Evolutionary conservation across 2,797 vertebrate species (phyloP), one percentile per base, ranked within the genome.

Genomic region (Enteromius afrohamiltoni): DNA sequence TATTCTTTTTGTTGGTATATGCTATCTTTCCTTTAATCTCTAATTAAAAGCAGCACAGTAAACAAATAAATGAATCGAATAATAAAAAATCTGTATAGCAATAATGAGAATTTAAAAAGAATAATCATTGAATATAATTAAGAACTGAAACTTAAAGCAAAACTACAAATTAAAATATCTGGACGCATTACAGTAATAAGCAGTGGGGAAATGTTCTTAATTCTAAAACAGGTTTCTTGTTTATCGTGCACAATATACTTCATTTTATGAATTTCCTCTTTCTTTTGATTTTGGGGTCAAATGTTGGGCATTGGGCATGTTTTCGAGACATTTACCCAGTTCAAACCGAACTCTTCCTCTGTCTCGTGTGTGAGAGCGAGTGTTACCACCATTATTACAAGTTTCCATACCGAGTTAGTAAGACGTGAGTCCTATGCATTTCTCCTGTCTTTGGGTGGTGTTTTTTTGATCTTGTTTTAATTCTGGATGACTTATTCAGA

Each of bases 401-500:
- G 19, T 65, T n/a, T 51, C 26, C 6, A 21, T 67, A 53, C 69
- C 21, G n/a, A 55, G 14, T 69, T 58, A 49, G 31, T 40, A 42
- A 21, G 34, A 80, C 58, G 55, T 45, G n/a, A 19, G 45, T 55
- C 78, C 49, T 70, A 6, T 29, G 49, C 65, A 79, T 69, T 26
- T 53, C 34, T 60, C 67, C 8, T 42, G 73, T 13, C 21, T 53
- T 79, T 26, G 8, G 29, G 29, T 29, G 29, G 29, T 29, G 29
- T 29, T 29, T 29, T 29, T 29, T 29, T 29, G 29, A 29, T 1
- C 58, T 67, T 31, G 53, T 58, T 37, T 79, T 45, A 84, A 73
- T 75, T 58, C 62, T 79, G 65, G 65, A 80, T 37, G 31, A 68
- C 37, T 67, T 29, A 45, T 77, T 68, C 45, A 68, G 80, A 83